Percentiles rank a stretch among this genome's conserved stretches.
These are phyloP conservation scores for Chalcis sispes DNA, from an alignment of 2,888 invertebrate genomes.

Conservation along the genomic window DNA sequence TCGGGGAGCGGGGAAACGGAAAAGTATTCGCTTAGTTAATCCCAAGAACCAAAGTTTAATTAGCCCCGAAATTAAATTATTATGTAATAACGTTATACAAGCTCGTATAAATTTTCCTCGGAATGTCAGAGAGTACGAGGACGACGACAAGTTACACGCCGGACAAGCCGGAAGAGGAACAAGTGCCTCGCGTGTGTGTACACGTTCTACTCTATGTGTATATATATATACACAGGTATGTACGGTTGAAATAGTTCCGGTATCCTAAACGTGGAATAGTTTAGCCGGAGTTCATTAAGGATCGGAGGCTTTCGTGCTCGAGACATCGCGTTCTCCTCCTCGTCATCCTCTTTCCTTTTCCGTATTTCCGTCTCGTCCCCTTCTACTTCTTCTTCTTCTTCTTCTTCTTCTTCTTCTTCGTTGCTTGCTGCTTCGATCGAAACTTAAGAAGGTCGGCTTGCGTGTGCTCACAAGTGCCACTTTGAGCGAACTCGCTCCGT, in stretches of 20 bases:
- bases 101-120: conserved; percentile 16
- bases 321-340: neutral
- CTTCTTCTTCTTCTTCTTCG: neutral
- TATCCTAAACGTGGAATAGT: conserved; percentile 34
- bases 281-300: conserved; percentile 46
- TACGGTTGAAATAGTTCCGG: conserved; percentile 37
- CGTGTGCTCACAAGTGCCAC: conserved; percentile 26
- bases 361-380: neutral
- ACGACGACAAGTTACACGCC: neutral
- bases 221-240: too few species aligned
- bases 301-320: conserved; percentile 7
- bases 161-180: neutral
- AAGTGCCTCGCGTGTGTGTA: neutral
- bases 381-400: too few species aligned
- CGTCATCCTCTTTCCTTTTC: neutral
- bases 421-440: neutral
- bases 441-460: conserved; percentile 25
- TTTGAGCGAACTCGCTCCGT: conserved; percentile 23
- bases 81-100: conserved; percentile 2
- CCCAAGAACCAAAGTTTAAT: conserved; percentile 37
- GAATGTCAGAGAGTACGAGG: neutral
- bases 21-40: conserved; percentile 7
- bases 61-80: conserved; percentile 43
- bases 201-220: neutral
- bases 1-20: too few species aligned